Evolutionary conservation across 2,113 vertebrate species (phyloP), one percentile per base, ranked within the genome.

Genomic region (Blennius ocellaris): DNA sequence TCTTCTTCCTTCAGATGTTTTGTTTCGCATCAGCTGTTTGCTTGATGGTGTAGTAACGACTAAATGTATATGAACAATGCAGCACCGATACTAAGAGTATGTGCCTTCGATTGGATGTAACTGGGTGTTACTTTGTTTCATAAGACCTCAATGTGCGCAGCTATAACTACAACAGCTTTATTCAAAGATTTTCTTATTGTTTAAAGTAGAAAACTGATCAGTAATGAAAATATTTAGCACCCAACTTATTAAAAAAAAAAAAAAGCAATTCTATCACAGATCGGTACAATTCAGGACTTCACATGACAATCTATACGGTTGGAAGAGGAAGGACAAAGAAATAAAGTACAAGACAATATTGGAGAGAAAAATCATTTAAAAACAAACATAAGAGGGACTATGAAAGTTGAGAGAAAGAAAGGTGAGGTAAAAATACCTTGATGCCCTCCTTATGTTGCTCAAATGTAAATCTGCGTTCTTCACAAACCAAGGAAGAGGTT

Each of bases 401-500:
- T 30, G 21, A 30, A 30, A 30, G 21, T 30, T 30, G 21, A 30
- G 21, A 30, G 21, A 30, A 30, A 30, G 21, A 30, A 4, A 30
- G 4, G 21, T 30, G 21, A 4, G 21, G 21, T 39, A 37, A 44
- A 45, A 6, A 48, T 48, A 54, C 12, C n/a, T 17, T 30, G n/a
- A 8, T 40, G 40, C 10, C 9, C 47, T 64, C 43, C 38, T 59
- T 37, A 11, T 52, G 17, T 38, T 52, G 8, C 16, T 51, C 11
- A 17, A 9, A 30, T 58, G 40, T 64, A 21, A 61, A 1, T 37
- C 41, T 50, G 61, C 49, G 57, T 16, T 21, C 39, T 47, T 74
- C 21, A 11, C 30, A 64, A 53, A 73, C 11, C n/a, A 66, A 15
- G 14, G 49, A 50, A 45, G 21, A 36, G 76, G 39, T 68, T 53